phyloP scores from a whole-genome alignment of 2,888 invertebrate genomes.

The Papilio gigon region DNA sequence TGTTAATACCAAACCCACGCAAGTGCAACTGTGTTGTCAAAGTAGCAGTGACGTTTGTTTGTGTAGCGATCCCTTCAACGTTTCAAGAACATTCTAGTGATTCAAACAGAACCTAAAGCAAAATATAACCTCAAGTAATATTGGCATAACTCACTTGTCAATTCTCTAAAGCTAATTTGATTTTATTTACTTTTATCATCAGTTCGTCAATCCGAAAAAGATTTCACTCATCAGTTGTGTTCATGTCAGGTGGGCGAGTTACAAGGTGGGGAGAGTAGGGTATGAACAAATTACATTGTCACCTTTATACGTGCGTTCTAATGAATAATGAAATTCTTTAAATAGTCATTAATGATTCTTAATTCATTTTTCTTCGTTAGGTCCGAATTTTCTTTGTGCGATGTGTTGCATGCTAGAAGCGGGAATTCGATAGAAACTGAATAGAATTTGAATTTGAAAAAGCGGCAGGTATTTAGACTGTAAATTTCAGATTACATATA shows the following conservation, averaged over 20 bases:
- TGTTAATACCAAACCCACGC: background rate
- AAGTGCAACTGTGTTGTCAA: background rate
- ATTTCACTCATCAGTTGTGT: conserved; percentile 37
- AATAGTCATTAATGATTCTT: conserved; percentile 36
- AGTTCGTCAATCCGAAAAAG: conserved; percentile 40
- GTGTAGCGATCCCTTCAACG: background rate
- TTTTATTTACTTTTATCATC: conserved; percentile 27
- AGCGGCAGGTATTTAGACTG: background rate
- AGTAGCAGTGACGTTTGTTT: background rate
- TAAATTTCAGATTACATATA: conserved; percentile 41
- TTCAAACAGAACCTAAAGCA: background rate
- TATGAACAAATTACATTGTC: too few species aligned
- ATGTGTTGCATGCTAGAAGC: too few species aligned
- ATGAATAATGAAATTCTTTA: too few species aligned
- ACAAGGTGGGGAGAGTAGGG: conserved; percentile 42
- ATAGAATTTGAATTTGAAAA: background rate
- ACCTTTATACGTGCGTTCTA: too few species aligned
- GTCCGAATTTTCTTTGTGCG: too few species aligned
- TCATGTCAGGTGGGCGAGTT: conserved; percentile 50
- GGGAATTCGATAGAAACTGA: background rate
- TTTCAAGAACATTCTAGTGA: conserved; percentile 9
- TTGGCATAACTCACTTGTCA: conserved; percentile 6
- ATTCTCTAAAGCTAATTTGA: conserved; percentile 17
- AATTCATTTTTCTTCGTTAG: conserved; percentile 41
- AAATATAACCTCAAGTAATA: background rate